Conservation (phyloP, 2,888 invertebrate species). For the Cistogaster globosa region DNA sequence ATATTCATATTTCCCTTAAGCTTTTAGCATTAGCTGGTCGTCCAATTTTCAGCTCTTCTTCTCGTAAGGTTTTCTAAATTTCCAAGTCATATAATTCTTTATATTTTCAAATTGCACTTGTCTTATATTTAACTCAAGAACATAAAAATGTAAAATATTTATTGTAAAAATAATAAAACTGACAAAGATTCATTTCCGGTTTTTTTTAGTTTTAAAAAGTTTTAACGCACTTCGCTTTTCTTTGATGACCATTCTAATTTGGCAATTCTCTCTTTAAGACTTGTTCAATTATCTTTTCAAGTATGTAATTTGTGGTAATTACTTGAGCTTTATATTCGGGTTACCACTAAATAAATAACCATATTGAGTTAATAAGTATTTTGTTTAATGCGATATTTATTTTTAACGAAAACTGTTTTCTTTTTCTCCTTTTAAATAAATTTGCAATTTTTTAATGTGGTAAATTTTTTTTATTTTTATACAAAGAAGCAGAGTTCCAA, state of each 20-base stretch:
- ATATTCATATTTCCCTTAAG: background rate
- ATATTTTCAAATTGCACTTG: no score
- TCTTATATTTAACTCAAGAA: no score
- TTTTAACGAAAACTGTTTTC: slow-evolving; percentile 20
- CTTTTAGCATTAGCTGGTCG: background rate
- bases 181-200: slow-evolving; percentile 21
- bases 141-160: no score
- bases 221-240: slow-evolving; percentile 43
- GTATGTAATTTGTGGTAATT: slow-evolving; percentile 50
- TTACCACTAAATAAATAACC: slow-evolving; percentile 23
- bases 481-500: no score
- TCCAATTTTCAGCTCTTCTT: no score
- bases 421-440: slow-evolving; percentile 22
- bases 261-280: background rate
- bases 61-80: no score
- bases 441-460: slow-evolving; percentile 21
- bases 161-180: slow-evolving; percentile 25
- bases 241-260: background rate
- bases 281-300: slow-evolving; percentile 24
- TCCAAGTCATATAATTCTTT: no score
- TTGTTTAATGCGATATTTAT: background rate
- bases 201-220: background rate
- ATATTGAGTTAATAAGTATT: slow-evolving; percentile 33
- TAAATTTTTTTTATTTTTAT: no score
- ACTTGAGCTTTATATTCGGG: slow-evolving; percentile 48